phyloP scores from a whole-genome alignment of 2,888 invertebrate species.

The Dysmachus trigonus region DNA sequence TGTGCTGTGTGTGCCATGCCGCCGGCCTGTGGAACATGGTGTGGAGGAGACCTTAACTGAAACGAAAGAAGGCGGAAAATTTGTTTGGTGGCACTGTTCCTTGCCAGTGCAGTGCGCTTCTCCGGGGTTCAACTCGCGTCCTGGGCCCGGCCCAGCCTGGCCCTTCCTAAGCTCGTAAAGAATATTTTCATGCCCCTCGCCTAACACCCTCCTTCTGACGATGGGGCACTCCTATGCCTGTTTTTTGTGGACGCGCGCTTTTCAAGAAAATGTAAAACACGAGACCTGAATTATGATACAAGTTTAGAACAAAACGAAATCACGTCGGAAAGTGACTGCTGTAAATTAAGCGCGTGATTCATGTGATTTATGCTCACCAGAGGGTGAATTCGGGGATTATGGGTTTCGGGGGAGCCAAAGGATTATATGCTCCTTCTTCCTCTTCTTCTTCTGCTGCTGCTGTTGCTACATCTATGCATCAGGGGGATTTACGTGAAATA shows the following conservation, averaged over 20 bases:
- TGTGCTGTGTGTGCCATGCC: slow-evolving; percentile 20
- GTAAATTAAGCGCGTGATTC: slow-evolving; percentile 42
- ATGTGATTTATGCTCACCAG: slow-evolving; percentile 37
- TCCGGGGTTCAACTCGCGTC: neutral
- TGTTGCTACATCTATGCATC: no score
- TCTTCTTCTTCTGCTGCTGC: no score
- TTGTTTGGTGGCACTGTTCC: slow-evolving; percentile 6
- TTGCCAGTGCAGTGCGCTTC: neutral
- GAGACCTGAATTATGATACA: slow-evolving; percentile 41
- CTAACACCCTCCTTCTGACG: neutral
- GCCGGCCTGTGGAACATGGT: slow-evolving; percentile 14
- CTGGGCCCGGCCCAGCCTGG: neutral
- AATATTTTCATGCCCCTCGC: neutral
- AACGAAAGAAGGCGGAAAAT: slow-evolving; percentile 4
- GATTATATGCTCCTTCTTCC: slow-evolving; percentile 19
- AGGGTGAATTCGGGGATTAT: slow-evolving; percentile 33
- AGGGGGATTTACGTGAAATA: slow-evolving; percentile 12
- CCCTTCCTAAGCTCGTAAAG: slow-evolving; percentile 9
- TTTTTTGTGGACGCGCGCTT: slow-evolving; percentile 5
- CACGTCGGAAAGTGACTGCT: slow-evolving; percentile 38
- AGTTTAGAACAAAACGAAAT: slow-evolving; percentile 42
- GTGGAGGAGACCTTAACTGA: neutral
- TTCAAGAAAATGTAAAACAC: slow-evolving; percentile 36
- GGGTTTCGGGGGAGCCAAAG: slow-evolving; percentile 30
- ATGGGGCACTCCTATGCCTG: neutral